Base-by-base conservation (phyloP, 2,113 vertebrate genomes). In the Passer montanus region DNA sequence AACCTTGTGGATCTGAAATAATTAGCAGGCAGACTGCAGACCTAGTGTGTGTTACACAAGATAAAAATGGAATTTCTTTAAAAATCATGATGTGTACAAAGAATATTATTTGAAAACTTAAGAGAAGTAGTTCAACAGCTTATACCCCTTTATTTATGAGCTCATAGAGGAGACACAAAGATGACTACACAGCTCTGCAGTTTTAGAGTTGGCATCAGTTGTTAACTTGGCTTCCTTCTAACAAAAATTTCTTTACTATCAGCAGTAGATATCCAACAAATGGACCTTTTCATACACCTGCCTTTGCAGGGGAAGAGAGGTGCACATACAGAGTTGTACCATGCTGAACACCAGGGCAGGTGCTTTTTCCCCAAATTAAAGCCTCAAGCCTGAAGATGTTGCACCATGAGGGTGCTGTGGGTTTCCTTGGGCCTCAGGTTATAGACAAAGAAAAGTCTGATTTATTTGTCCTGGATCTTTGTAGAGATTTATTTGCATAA, bases 341-440 rank as follows among this genome's bases (percentile, higher is more conserved):
- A 14, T 30, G 49, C 52, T 62, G 21, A 21, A 7, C 6, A 8
- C 37, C 5, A 6, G 30, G 39, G 10, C 3, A n/a, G 23, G 13
- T 67, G 10, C 6, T 69, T 43, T 30, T 58, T 11, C 19, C 37
- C n/a, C 26, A 22, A 21, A 46, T 27, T 67, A 2, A 8, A 26
- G 15, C 50, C 53, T 79, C 62, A 63, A 64, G 6, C 33, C 7
- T 28, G 21, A 68, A 28, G 74, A 7, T 2, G 1, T 46, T 58
- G 47, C 26, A 26, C 43, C 23, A 7, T 0, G 6, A 67, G 16
- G 2, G 1, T 59, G 5, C 8, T 44, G 22, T 43, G 35, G 3
- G 24, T 41, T 15, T 82, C 80, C 44, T 75, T n/a, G 13, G 46
- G 53, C 30, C 30, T 63, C 31, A 49, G 44, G 33, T 56, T 81